Conservation (phyloP, 2,888 invertebrate species). For the Syritta pipiens region DNA sequence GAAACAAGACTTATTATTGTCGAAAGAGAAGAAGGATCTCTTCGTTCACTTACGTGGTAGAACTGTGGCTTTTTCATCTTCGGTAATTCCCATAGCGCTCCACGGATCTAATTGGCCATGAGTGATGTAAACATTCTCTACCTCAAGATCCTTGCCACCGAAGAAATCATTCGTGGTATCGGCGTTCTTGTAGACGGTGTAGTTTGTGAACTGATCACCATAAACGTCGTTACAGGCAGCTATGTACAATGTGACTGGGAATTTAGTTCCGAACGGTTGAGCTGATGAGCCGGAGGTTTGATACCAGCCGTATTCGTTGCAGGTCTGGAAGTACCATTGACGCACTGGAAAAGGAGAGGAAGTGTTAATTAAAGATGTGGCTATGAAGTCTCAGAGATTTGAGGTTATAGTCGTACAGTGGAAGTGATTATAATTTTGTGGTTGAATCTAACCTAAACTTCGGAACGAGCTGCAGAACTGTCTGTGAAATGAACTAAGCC, state of each 20-base stretch:
- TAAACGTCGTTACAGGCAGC: conserved; percentile 75
- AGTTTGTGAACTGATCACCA: conserved; percentile 71
- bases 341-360: conserved; percentile 81
- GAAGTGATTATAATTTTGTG: too few species aligned
- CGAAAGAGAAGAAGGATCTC: background rate
- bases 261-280: conserved; percentile 81
- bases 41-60: conserved; percentile 71
- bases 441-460: too few species aligned
- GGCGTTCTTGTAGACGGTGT: conserved; percentile 69
- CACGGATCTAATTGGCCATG: conserved; percentile 82
- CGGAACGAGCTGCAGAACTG: too few species aligned
- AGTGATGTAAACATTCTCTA: conserved; percentile 80
- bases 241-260: conserved; percentile 74
- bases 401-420: too few species aligned
- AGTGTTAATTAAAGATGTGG: background rate
- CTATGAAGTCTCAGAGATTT: background rate
- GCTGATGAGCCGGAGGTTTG: conserved; percentile 84
- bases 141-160: conserved; percentile 79
- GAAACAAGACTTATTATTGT: background rate
- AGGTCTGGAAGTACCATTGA: conserved; percentile 91
- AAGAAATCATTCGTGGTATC: conserved; percentile 80
- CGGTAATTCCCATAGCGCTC: conserved; percentile 80
- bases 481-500: too few species aligned
- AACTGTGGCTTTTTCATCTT: conserved; percentile 73
- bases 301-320: conserved; percentile 92